phyloP scores from a whole-genome alignment of 2,888 invertebrate genomes.

The Lissonota sp. region DNA sequence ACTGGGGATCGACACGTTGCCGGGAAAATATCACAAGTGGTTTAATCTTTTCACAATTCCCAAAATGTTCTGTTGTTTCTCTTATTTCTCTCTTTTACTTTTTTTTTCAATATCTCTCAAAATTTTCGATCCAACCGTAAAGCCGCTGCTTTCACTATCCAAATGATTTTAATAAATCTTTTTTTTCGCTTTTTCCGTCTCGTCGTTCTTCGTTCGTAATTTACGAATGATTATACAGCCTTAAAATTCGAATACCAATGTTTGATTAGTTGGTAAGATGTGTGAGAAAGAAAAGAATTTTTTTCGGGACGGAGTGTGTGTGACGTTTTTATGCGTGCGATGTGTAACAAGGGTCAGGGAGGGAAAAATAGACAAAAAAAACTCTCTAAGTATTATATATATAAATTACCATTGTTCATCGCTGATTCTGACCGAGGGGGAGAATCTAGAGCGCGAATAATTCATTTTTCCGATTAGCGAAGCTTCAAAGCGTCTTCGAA shows the following conservation, averaged over 20 bases:
- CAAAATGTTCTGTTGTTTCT: slow-evolving; percentile 56
- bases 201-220: slow-evolving; percentile 35
- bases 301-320: slow-evolving; percentile 34
- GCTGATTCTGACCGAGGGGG: slow-evolving; percentile 53
- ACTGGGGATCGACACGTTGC: slow-evolving; percentile 74
- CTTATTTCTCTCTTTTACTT: slow-evolving; percentile 21
- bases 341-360: background rate
- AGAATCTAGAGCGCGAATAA: slow-evolving; percentile 27
- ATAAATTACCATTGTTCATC: slow-evolving; percentile 57
- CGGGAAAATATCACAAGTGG: slow-evolving; percentile 65
- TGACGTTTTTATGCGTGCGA: background rate
- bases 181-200: background rate
- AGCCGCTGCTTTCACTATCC: slow-evolving; percentile 32
- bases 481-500: slow-evolving; percentile 59
- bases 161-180: background rate
- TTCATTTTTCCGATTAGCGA: slow-evolving; percentile 45
- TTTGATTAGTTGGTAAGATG: slow-evolving; percentile 49
- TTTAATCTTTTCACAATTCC: slow-evolving; percentile 49
- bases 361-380: slow-evolving; percentile 49
- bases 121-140: slow-evolving; percentile 44
- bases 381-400: slow-evolving; percentile 51
- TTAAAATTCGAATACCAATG: slow-evolving; percentile 54
- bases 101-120: slow-evolving; percentile 3
- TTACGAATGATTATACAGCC: slow-evolving; percentile 38
- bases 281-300: slow-evolving; percentile 12